Evolutionary conservation across 1,140 invertebrate genomes (phyloP), one percentile per base, ranked within the genome.

Genomic region (Sweltsa coloradensis): DNA sequence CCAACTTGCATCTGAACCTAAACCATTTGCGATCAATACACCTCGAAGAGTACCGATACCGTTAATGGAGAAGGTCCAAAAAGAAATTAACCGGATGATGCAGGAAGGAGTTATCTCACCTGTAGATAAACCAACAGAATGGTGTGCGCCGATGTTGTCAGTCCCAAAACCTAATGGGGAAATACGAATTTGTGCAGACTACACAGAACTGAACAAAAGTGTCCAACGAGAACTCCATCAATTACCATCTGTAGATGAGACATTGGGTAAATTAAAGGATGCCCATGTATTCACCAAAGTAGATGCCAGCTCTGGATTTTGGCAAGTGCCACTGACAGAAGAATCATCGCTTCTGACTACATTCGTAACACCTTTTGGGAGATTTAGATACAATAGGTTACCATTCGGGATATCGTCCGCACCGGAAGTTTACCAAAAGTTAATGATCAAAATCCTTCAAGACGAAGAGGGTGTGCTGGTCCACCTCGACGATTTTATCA

Each of bases 141-240:
- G 66, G 63, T 61, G 42, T 18, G 53, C 60, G 14, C 65, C 66
- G 5, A 58, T 69, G 23, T 56, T 70, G 3, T 47, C 57, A 4
- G 61, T 66, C 3, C 56, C 56, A n/a, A 69, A 70, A 49, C 44
- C 52, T 19, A 54, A 60, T 43, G 58, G 55, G 6, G 52, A 51
- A 21, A 50, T 64, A n/a, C 51, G 67, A 14, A 39, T 71, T 3
- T 68, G 63, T 41, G 62, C 62, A 3, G 68, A 70, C 45, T 63
- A 57, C 7, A 61, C 51, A 14, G 16, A 49, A 16, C 45, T 64
- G 11, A 64, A 65, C 47, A 48, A 52, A 25, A 56, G 47, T 42
- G 48, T 62, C 18, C 40, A 51, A 22, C 40, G 61, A 13, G 53
- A 58, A 21, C 51, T 49, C 6, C 23, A 41, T 39, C 40, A 25